Evolutionary conservation across 1,140 invertebrate genomes (phyloP).

Genomic region (Drosophila subobscura): DNA sequence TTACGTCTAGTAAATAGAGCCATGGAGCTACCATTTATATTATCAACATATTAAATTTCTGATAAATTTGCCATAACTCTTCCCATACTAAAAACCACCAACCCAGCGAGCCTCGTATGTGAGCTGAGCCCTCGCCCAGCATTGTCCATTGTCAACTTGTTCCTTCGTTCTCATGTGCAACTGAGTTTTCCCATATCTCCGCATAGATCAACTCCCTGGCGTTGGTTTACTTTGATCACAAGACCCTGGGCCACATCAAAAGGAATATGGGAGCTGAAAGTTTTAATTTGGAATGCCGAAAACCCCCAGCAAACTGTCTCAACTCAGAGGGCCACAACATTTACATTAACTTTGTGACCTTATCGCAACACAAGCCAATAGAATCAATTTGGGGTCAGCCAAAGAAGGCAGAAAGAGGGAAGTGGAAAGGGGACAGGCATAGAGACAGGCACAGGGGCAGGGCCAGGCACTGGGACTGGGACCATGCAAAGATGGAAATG

Average conservation of each 20-base stretch:
- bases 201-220: conserved; percentile 25
- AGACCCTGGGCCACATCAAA: conserved; percentile 50
- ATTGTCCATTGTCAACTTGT: not conserved
- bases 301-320: conserved; percentile 60
- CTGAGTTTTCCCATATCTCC: conserved; percentile 13
- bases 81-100: too few relatives aligned
- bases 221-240: conserved; percentile 55
- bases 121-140: not conserved
- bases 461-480: conserved; percentile 1
- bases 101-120: too few relatives aligned
- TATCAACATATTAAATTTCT: too few relatives aligned
- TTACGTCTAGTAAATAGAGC: too few relatives aligned
- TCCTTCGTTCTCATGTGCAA: conserved; percentile 3
- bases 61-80: too few relatives aligned
- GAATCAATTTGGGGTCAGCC: conserved; percentile 67
- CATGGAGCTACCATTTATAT: too few relatives aligned
- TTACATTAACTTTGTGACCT: conserved; percentile 78
- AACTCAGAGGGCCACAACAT: conserved; percentile 68
- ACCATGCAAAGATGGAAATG: conserved; percentile 10
- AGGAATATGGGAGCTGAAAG: conserved; percentile 51
- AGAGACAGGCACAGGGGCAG: not conserved
- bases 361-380: conserved; percentile 77
- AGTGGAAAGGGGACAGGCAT: not conserved
- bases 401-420: conserved; percentile 28
- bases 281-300: conserved; percentile 68